A percentile compares a stretch with the other conserved stretches of the same genome.
phyloP scores from a whole-genome alignment of 2,888 invertebrate species.

The Microctonus aethiopoides region DNA sequence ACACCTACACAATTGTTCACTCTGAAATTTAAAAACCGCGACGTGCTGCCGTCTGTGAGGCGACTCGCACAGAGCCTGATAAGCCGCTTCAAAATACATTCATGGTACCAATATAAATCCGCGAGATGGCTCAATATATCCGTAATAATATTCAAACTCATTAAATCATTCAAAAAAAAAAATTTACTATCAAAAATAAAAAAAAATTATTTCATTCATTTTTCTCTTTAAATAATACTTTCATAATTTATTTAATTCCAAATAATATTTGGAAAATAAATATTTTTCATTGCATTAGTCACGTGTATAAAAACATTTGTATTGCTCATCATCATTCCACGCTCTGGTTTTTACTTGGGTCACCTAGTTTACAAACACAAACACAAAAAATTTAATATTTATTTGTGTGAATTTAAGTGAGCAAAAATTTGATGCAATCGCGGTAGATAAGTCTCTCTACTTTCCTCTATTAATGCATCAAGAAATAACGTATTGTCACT shows the following conservation, averaged over 20 bases:
- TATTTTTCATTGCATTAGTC: no score
- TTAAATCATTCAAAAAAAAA: no score
- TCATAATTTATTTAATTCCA: no score
- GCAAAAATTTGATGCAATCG: not conserved
- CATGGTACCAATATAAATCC: not conserved
- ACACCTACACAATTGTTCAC: no score
- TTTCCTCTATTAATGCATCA: constrained; percentile 21
- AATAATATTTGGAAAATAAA: no score
- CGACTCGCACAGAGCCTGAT: not conserved
- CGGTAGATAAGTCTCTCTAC: no score
- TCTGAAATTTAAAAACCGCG: not conserved
- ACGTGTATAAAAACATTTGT: no score
- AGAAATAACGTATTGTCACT: not conserved
- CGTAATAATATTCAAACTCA: not conserved
- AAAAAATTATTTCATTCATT: no score
- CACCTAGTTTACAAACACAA: constrained; percentile 38
- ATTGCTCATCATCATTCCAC: not conserved
- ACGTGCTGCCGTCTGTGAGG: not conserved
- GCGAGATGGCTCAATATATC: not conserved
- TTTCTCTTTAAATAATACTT: no score
- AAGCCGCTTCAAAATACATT: not conserved
- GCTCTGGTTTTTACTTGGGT: constrained; percentile 26
- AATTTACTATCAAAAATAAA: no score
- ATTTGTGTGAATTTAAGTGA: constrained; percentile 3
- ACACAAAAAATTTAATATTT: no score